phyloP scores from a whole-genome alignment of 2,888 invertebrate genomes.

The Hedychridium roseum region DNA sequence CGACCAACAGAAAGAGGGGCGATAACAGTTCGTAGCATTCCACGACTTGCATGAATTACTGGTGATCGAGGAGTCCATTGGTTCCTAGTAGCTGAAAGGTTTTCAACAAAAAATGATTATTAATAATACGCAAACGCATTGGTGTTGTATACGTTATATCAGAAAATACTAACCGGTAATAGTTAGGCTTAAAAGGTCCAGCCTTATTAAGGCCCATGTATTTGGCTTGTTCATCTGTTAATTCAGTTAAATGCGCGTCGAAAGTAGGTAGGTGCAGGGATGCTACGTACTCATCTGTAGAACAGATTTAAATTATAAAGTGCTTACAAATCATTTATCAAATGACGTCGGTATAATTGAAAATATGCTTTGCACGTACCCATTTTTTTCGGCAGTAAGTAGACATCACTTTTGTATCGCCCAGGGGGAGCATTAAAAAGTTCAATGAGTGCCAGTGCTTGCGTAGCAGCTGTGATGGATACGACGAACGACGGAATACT shows the following conservation, averaged over 20 bases:
- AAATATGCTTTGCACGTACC: conserved; percentile 66
- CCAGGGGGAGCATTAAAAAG: conserved; percentile 94
- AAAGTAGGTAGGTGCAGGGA: conserved; percentile 96
- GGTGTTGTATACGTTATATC: too few relatives aligned
- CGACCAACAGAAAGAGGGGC: too few relatives aligned
- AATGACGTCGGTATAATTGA: not conserved
- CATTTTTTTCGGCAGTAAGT: conserved; percentile 98
- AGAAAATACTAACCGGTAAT: conserved; percentile 82
- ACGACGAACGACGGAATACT: conserved; percentile 98
- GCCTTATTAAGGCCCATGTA: conserved; percentile 97
- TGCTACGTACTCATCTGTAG: conserved; percentile 94
- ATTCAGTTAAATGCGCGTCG: conserved; percentile 96
- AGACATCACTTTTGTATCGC: conserved; percentile 96
- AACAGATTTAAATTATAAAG: conserved; percentile 9
- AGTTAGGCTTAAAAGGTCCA: conserved; percentile 98
- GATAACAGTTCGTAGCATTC: too few relatives aligned
- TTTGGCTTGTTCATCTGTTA: conserved; percentile 96
- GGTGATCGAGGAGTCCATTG: too few relatives aligned
- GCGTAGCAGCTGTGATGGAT: conserved; percentile 96
- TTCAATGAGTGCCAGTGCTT: conserved; percentile 96
- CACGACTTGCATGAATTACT: too few relatives aligned
- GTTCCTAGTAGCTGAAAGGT: conserved; percentile 38
- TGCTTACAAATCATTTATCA: conserved; percentile 7
- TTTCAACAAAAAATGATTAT: too few relatives aligned
- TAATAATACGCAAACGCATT: too few relatives aligned